phyloP scores from a whole-genome alignment of 1,140 invertebrate species.

The Atopsyche davidsoni region DNA sequence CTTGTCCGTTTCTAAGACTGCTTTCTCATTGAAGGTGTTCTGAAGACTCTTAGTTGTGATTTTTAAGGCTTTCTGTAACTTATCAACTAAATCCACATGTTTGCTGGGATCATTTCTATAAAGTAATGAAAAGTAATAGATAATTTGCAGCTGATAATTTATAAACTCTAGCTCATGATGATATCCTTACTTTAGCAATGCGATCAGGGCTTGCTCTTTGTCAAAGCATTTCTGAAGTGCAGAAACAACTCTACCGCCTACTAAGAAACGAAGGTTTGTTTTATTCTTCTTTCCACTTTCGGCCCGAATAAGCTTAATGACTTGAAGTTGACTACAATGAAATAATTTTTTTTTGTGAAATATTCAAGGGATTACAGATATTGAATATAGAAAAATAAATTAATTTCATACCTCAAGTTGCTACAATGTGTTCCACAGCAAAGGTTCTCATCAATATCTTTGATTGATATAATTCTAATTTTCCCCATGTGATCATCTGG shows the following conservation, averaged over 20 bases:
- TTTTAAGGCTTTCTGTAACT: conserved; percentile 64
- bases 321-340: conserved; percentile 62
- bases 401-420: conserved; percentile 51
- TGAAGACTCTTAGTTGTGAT: conserved; percentile 55
- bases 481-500: conserved; percentile 69
- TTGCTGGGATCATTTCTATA: conserved; percentile 59
- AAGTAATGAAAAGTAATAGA: no score
- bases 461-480: conserved; percentile 67
- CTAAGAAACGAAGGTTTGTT: conserved; percentile 62
- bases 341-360: conserved; percentile 3
- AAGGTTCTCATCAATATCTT: conserved; percentile 68
- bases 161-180: no score
- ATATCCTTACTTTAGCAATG: conserved; percentile 57
- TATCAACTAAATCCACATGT: conserved; percentile 64
- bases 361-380: background rate
- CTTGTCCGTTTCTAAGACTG: conserved; percentile 55
- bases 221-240: conserved; percentile 54
- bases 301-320: conserved; percentile 62
- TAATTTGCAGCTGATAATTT: no score
- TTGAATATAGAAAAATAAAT: conserved; percentile 1
- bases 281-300: conserved; percentile 73
- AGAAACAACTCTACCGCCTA: conserved; percentile 60
- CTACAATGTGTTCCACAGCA: conserved; percentile 83
- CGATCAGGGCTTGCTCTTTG: conserved; percentile 61
- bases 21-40: conserved; percentile 59